These are phyloP conservation scores for Leguminivora glycinivorella DNA, from an alignment of 1,140 invertebrate genomes.

Conservation along the genomic window DNA sequence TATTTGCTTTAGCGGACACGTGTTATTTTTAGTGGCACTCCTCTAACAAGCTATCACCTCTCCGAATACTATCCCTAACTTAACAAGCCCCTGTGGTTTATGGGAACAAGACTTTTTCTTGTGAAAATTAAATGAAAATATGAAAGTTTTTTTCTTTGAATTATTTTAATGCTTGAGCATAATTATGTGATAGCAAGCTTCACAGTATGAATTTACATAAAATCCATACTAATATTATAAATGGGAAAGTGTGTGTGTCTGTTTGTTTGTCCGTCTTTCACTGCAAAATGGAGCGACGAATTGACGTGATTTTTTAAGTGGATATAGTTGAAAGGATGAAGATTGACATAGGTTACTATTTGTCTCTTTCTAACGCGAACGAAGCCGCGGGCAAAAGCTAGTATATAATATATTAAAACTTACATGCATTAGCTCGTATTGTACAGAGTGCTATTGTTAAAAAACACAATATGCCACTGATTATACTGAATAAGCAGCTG, in stretches of 20 bases:
- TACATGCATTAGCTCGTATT: conserved; percentile 41
- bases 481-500: conserved; percentile 30
- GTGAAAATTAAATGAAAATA: background rate
- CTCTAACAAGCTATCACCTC: conserved; percentile 35
- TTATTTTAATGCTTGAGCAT: background rate
- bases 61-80: conserved; percentile 25
- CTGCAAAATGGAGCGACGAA: too few relatives aligned
- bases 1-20: conserved; percentile 44
- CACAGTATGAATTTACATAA: too few relatives aligned
- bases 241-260: too few relatives aligned
- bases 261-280: too few relatives aligned
- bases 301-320: too few relatives aligned
- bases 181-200: background rate
- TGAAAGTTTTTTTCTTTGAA: conserved; percentile 4
- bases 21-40: conserved; percentile 45
- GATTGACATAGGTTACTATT: too few relatives aligned
- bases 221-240: too few relatives aligned
- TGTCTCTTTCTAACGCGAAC: too few relatives aligned
- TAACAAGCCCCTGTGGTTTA: conserved; percentile 23
- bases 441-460: conserved; percentile 39
- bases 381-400: too few relatives aligned
- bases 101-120: conserved; percentile 12
- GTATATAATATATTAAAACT: background rate
- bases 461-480: conserved; percentile 41
- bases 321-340: too few relatives aligned